These are phyloP conservation scores for Linnaemya vulpina DNA, from an alignment of 2,888 invertebrate genomes.

Conservation along the genomic window DNA sequence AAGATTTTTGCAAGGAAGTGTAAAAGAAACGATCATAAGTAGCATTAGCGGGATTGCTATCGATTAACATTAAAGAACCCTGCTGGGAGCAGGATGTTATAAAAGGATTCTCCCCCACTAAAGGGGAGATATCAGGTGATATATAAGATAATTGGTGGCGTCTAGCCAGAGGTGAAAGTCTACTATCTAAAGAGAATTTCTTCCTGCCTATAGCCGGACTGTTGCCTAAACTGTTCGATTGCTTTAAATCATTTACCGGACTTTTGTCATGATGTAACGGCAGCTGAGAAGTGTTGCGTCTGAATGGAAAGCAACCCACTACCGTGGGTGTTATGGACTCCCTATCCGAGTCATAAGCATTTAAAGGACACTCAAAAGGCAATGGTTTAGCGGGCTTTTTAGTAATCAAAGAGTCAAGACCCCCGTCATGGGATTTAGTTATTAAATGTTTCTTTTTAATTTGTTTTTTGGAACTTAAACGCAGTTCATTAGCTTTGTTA, in stretches of 20 bases:
- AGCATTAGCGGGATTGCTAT: constrained; percentile 78
- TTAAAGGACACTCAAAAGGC: constrained; percentile 65
- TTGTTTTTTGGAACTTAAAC: constrained; percentile 63
- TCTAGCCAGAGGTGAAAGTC: constrained; percentile 74
- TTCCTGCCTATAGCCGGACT: constrained; percentile 80
- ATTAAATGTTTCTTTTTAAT: constrained; percentile 70
- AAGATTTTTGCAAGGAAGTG: constrained; percentile 78
- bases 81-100: constrained; percentile 61
- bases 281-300: constrained; percentile 68
- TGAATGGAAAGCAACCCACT: constrained; percentile 80
- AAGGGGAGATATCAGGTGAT: constrained; percentile 67
- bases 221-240: constrained; percentile 78
- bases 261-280: constrained; percentile 65
- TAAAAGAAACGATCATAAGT: constrained; percentile 83
- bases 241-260: constrained; percentile 68
- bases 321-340: constrained; percentile 76
- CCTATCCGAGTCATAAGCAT: constrained; percentile 76
- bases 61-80: constrained; percentile 71
- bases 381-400: constrained; percentile 63
- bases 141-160: constrained; percentile 67
- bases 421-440: constrained; percentile 81
- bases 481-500: constrained; percentile 64
- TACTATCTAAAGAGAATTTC: constrained; percentile 82
- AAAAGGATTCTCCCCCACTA: constrained; percentile 66
- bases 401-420: constrained; percentile 75